phyloP scores from a whole-genome alignment of 2,113 vertebrate species.

The Ammodytes marinus region DNA sequence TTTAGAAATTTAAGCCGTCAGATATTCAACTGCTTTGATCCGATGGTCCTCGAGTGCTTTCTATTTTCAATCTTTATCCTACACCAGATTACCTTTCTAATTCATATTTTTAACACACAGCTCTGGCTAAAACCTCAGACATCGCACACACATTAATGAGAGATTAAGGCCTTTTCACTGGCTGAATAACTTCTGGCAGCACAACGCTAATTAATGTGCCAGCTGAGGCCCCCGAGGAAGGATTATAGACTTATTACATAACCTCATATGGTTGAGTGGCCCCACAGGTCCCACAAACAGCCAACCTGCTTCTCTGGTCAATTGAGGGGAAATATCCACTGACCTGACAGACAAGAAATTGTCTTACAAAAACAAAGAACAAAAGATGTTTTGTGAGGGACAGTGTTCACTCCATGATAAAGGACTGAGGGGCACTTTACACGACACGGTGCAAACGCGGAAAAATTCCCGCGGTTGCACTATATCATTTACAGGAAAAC shows the following conservation, averaged over 20 bases:
- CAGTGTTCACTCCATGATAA: neutral
- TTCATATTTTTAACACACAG: slow-evolving; percentile 2
- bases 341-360: too few species aligned
- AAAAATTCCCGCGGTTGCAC: too few species aligned
- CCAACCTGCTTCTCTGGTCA: slow-evolving; percentile 37
- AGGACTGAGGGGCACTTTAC: too few species aligned
- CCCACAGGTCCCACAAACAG: slow-evolving; percentile 27
- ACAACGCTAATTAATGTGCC: slow-evolving; percentile 47
- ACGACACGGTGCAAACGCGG: too few species aligned
- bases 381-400: neutral
- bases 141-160: slow-evolving; percentile 28
- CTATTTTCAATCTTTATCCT: slow-evolving; percentile 18
- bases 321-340: slow-evolving; percentile 7
- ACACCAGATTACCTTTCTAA: slow-evolving; percentile 3
- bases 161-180: slow-evolving; percentile 55
- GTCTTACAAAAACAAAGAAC: neutral
- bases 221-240: slow-evolving; percentile 23
- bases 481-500: too few species aligned
- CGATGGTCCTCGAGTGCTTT: neutral
- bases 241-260: slow-evolving; percentile 68
- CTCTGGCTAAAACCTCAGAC: slow-evolving; percentile 4
- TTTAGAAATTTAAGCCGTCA: neutral
- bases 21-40: neutral
- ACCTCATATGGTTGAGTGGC: slow-evolving; percentile 49
- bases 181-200: slow-evolving; percentile 63